Percentiles rank a stretch among this genome's conserved stretches.
Conservation (phyloP, 92 coral and sea anemone species). For the Phymanthus crucifer region DNA sequence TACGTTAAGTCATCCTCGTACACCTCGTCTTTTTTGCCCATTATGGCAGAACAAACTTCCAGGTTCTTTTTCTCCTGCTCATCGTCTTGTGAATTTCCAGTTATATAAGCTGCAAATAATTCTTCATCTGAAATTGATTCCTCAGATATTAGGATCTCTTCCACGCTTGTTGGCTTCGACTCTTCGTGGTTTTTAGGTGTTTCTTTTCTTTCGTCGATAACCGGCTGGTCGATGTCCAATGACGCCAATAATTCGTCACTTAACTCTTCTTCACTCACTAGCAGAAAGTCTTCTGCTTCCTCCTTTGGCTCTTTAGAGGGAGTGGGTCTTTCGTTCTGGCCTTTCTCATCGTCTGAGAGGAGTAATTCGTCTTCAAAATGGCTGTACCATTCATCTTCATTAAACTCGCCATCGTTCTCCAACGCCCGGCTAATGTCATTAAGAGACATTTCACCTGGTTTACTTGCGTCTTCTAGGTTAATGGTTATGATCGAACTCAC, state of each 20-base stretch:
- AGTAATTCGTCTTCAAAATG: not conserved
- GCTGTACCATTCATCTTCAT: slow-evolving; percentile 17
- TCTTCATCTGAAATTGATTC: not conserved
- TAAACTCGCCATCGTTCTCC: not conserved
- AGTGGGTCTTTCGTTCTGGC: not conserved
- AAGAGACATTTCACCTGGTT: not conserved
- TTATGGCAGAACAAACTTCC: not conserved
- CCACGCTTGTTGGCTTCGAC: not conserved
- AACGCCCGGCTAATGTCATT: slow-evolving; percentile 24
- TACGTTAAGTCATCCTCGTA: not conserved
- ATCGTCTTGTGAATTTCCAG: not conserved
- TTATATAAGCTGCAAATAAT: not conserved
- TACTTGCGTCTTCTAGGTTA: not conserved
- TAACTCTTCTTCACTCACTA: not conserved
- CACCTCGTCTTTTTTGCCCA: not conserved
- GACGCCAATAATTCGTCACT: not conserved
- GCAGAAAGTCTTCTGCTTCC: not conserved
- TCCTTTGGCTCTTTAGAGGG: not conserved
- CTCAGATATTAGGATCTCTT: not conserved
- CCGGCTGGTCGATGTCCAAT: not conserved
- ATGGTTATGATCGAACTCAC: not conserved
- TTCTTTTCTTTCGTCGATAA: not conserved
- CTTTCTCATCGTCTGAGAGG: not conserved
- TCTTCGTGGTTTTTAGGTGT: not conserved
- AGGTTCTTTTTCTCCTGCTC: not conserved